Evolutionary conservation across 1,140 invertebrate genomes (phyloP).

Genomic region (Ylistrum balloti): DNA sequence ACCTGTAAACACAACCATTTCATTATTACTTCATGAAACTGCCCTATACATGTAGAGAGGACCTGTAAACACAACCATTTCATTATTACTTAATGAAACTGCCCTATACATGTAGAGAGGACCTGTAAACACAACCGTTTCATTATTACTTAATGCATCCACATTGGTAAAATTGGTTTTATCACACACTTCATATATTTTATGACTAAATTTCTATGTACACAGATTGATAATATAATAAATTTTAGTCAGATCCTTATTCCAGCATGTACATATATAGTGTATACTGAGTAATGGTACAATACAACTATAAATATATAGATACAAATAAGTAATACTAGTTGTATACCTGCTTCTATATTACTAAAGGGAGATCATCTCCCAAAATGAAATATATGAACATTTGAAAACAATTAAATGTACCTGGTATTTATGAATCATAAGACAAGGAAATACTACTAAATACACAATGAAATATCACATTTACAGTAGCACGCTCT

Average conservation of each 20-base stretch:
- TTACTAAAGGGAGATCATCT: too few relatives aligned
- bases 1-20: too few relatives aligned
- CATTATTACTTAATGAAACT: neutral
- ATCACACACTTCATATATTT: neutral
- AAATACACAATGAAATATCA: neutral
- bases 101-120: too few relatives aligned
- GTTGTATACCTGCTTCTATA: neutral
- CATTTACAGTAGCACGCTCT: neutral
- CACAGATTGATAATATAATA: neutral
- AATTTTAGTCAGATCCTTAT: neutral
- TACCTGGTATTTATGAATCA: too few relatives aligned
- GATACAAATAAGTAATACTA: neutral
- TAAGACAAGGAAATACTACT: too few relatives aligned
- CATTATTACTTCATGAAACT: neutral
- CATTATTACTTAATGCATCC: neutral
- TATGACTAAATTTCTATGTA: neutral
- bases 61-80: too few relatives aligned
- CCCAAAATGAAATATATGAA: too few relatives aligned
- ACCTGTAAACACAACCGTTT: neutral
- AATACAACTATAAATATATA: neutral
- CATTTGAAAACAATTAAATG: too few relatives aligned
- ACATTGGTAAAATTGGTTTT: neutral
- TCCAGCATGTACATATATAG: neutral
- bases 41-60: too few relatives aligned
- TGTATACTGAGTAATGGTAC: neutral